Evolutionary conservation across 2,797 vertebrate species (phyloP), one percentile per base, ranked within the genome.

Genomic region (Acipenser transmontanus): DNA sequence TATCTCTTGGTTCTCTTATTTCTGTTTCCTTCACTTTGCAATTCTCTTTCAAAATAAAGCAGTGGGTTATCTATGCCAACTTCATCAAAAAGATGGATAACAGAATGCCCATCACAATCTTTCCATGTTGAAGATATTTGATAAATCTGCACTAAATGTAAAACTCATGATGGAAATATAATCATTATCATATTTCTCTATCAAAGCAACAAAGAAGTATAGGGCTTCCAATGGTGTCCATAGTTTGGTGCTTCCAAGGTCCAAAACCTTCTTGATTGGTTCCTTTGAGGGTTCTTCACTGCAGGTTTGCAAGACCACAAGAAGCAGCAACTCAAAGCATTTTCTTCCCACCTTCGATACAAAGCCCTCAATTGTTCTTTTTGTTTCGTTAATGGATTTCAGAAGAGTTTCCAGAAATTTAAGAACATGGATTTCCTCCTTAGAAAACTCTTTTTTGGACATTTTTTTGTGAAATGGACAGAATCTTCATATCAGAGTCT

Each of bases 1-100:
- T 62, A 14, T 65, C 63, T 65, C 62, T 65, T 12, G 62, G 56
- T 61, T 56, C 1, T 52, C 9, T 0, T 0, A 85, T 85, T 77
- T 85, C 82, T 0, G 0, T 72, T 73, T 17, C 0, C 0, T 6
- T 72, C 71, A n/a, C 12, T 47, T 62, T 14, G 52, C n/a, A 69
- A 63, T 1, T 7, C 52, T 1, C 47, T 60, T 65, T 71, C 52
- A 7, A 74, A 50, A 50, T 67, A 3, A 13, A 47, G 7, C 12
- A 69, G 67, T 0, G 65, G 12, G 11, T 47, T 17, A 7, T n/a
- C 13, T 12, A 13, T 61, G 7, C 34, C n/a, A 6, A 8, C 10
- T 13, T 59, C n/a, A 11, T 47, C 47, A 12, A 66, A 7, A 4
- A 70, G 63, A 8, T 66, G 11, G 6, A 56, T 6, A 10, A 73